A percentile compares a stretch with the other conserved stretches of the same genome.
Evolutionary conservation across 2,797 vertebrate genomes (phyloP).

Genomic region (Cottoperca gobio): DNA sequence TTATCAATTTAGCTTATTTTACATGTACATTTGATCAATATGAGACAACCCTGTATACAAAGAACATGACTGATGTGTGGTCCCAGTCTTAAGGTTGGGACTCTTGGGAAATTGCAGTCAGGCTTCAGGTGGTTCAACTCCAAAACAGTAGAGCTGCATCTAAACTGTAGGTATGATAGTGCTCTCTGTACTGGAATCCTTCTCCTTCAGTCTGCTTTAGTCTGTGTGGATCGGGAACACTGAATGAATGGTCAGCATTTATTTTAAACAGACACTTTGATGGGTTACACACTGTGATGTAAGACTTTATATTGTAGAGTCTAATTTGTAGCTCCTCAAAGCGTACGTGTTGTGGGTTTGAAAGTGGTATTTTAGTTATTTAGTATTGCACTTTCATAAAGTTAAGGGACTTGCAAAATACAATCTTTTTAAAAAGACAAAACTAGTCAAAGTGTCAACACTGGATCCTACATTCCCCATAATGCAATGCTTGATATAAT

Average conservation of each 20-base stretch:
- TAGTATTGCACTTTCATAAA: neutral
- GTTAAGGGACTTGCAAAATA: neutral
- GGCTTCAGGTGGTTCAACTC: neutral
- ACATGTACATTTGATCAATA: neutral
- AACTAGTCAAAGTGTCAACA: neutral
- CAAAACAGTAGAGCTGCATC: neutral
- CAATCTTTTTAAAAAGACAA: neutral
- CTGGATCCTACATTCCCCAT: neutral
- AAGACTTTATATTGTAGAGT: neutral
- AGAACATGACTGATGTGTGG: neutral
- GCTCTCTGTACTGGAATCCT: too few species aligned
- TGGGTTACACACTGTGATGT: slow-evolving; percentile 20
- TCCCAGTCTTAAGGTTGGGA: neutral
- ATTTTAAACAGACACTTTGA: neutral
- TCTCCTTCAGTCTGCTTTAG: neutral
- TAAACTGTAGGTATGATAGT: neutral
- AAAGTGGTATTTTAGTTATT: neutral
- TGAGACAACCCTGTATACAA: neutral
- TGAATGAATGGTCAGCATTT: neutral
- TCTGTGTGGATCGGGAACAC: neutral
- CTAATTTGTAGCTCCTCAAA: neutral
- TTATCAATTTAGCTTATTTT: slow-evolving; percentile 2
- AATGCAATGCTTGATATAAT: neutral
- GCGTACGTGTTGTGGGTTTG: neutral
- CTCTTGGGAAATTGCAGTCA: neutral